Conservation (phyloP, 2,113 vertebrate species). For the Elephantulus edwardii region DNA sequence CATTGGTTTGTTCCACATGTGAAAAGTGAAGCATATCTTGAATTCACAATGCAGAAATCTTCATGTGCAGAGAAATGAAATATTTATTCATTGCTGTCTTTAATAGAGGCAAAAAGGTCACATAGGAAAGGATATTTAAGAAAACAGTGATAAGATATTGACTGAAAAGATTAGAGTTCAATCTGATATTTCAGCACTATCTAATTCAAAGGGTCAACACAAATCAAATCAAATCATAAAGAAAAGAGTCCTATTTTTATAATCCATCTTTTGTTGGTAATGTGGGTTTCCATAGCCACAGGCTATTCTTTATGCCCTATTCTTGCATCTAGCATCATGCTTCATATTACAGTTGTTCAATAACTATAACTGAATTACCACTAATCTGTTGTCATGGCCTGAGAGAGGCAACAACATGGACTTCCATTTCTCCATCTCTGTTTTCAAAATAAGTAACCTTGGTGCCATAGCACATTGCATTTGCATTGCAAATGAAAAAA, state of each 20-base stretch:
- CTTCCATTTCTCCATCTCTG: slow-evolving; percentile 20
- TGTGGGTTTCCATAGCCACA: slow-evolving; percentile 58
- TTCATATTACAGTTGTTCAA: neutral
- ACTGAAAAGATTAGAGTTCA: slow-evolving; percentile 56
- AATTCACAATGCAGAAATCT: neutral
- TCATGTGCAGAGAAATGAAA: slow-evolving; percentile 16
- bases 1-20: neutral
- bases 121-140: slow-evolving; percentile 60
- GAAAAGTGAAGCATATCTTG: neutral
- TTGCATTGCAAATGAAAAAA: too few relatives aligned
- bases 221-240: slow-evolving; percentile 51
- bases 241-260: slow-evolving; percentile 51
- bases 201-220: slow-evolving; percentile 49
- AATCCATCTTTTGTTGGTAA: slow-evolving; percentile 47
- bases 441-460: too few relatives aligned
- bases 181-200: slow-evolving; percentile 52
- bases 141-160: slow-evolving; percentile 56
- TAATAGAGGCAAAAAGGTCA: slow-evolving; percentile 66
- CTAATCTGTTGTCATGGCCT: neutral
- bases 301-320: neutral
- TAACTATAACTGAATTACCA: neutral
- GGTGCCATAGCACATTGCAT: too few relatives aligned
- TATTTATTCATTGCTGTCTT: slow-evolving; percentile 63
- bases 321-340: neutral
- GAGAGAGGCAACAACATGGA: slow-evolving; percentile 32